phyloP scores from a whole-genome alignment of 2,113 vertebrate genomes.

The Acinonyx jubatus region DNA sequence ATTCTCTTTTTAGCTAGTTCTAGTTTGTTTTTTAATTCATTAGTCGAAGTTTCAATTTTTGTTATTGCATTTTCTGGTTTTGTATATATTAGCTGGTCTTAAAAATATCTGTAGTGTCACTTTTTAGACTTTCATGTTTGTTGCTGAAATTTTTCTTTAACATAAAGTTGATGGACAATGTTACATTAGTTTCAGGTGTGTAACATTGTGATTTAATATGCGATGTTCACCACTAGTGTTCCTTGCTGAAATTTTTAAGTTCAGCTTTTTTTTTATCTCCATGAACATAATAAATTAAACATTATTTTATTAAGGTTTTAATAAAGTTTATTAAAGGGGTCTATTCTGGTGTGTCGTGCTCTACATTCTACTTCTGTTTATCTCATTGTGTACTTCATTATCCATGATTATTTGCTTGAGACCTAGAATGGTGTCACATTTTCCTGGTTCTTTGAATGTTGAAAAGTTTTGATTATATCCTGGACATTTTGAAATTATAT shows the following conservation, averaged over 20 bases:
- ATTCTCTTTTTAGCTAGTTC: background rate
- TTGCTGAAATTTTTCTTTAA: background rate
- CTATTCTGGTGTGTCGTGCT: background rate
- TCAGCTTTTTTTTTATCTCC: background rate
- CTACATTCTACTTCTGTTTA: background rate
- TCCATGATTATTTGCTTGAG: background rate
- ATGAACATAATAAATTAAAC: background rate
- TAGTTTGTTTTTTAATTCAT: background rate
- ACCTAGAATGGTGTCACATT: background rate
- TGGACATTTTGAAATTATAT: background rate
- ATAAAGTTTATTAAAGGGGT: background rate
- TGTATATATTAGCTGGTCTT: background rate
- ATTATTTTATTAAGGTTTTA: background rate
- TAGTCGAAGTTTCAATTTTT: background rate
- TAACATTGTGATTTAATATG: background rate
- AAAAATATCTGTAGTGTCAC: background rate
- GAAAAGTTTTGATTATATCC: background rate
- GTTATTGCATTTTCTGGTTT: background rate
- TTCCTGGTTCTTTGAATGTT: background rate
- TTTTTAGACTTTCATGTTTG: background rate
- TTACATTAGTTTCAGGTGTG: background rate
- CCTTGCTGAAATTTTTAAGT: background rate
- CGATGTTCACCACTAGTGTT: background rate
- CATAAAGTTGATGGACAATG: background rate
- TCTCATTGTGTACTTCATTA: background rate